Base-by-base conservation (phyloP, 2,113 vertebrate genomes). In the Cygnus atratus region DNA sequence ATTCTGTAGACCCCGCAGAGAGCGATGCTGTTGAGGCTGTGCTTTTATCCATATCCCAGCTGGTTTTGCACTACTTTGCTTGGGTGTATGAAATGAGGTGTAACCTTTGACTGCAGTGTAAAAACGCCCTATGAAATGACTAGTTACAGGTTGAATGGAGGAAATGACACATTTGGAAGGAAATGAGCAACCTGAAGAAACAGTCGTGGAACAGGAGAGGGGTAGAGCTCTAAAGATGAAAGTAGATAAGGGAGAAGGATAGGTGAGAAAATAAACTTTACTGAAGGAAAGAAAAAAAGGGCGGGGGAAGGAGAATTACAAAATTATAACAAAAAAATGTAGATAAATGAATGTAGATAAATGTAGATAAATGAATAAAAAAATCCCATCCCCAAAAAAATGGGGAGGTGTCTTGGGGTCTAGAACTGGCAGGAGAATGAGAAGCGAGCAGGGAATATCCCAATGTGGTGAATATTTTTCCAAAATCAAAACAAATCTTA, bases 401-500 rank as follows among this genome's bases (percentile, higher is more conserved):
- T 10, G 37, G 37, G 90, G 92, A 70, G 77, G 70, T 73, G 50
- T 52, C 46, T 89, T 66, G 71, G 39, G 70, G 79, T 71, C 22
- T 89, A 66, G 54, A 85, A 87, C 54, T 6, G 93, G 89, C 48
- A 89, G 62, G 75, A 84, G 74, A 75, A 55, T 46, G n/a, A 77
- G 66, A 82, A 92, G 58, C 35, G 89, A 79, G 70, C 54, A 90
- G 65, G 70, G 88, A 95, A n/a, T 88, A 94, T 50, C 77, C 57
- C 57, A 92, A 74, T 89, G 35, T n/a, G 33, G 48, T 63, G 61
- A 81, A 58, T 86, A 54, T 68, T 96, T 92, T 96, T 70, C 58
- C 77, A 91, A 81, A 84, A 59, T 81, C 18, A 92, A 90, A 78
- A 29, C 16, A 84, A 63, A 88, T 84, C 72, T 88, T 95, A 92